Conservation (phyloP, 2,888 invertebrate genomes). For the Aphodius granarius region DNA sequence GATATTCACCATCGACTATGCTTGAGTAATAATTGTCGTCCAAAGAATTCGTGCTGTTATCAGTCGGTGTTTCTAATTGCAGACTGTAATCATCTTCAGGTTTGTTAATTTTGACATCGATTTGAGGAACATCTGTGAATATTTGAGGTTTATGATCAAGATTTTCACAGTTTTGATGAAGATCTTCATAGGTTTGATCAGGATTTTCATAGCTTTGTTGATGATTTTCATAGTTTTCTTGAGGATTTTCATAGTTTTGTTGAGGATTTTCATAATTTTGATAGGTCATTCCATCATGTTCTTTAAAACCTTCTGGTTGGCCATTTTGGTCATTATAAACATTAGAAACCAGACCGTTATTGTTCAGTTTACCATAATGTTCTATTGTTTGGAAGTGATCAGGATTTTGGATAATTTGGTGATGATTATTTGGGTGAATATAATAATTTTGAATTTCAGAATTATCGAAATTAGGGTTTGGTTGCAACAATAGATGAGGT, state of each 20-base stretch:
- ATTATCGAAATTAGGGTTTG: background rate
- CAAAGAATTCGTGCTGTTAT: background rate
- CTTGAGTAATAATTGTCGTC: background rate
- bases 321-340: background rate
- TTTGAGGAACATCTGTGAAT: background rate
- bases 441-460: background rate
- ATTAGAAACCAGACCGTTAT: background rate
- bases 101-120: background rate
- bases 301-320: too few relatives aligned
- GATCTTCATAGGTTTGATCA: background rate
- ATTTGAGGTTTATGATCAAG: background rate
- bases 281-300: too few relatives aligned
- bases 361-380: too few relatives aligned
- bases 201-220: too few relatives aligned
- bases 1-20: background rate
- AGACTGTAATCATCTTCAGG: background rate
- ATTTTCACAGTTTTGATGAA: background rate
- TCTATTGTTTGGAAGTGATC: background rate
- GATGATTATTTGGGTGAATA: background rate
- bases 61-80: background rate
- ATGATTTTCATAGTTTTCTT: background rate
- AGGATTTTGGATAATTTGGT: background rate
- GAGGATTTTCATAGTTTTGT: too few relatives aligned
- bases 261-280: background rate
- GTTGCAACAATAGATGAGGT: background rate